phyloP scores from a whole-genome alignment of 2,888 invertebrate species.

The Pogonocherus hispidulus region DNA sequence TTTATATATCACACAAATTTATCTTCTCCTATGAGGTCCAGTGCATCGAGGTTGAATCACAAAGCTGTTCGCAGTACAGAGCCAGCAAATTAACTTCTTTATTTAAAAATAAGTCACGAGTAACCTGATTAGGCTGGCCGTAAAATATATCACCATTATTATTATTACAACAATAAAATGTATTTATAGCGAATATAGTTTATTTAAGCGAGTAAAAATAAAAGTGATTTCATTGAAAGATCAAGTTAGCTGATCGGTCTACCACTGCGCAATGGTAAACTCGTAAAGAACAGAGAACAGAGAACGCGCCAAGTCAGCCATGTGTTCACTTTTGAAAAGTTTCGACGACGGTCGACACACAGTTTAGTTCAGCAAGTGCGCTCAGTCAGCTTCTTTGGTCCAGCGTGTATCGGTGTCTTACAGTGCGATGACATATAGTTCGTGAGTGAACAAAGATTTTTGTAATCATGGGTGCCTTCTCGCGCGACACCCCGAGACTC shows the following conservation, averaged over 20 bases:
- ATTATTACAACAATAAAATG: slow-evolving; percentile 32
- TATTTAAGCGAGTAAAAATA: slow-evolving; percentile 35
- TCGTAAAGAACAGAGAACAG: slow-evolving; percentile 40
- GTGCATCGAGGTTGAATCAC: too few relatives aligned
- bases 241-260: slow-evolving; percentile 36
- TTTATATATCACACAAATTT: too few relatives aligned
- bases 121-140: slow-evolving; percentile 5
- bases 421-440: slow-evolving; percentile 48
- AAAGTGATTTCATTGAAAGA: slow-evolving; percentile 34
- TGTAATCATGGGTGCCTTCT: slow-evolving; percentile 40
- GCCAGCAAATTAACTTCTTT: slow-evolving; percentile 1
- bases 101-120: slow-evolving; percentile 9
- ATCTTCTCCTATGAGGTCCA: background rate
- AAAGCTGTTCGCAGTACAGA: background rate
- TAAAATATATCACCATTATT: slow-evolving; percentile 29
- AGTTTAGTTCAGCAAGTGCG: slow-evolving; percentile 35
- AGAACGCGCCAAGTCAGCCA: slow-evolving; percentile 44
- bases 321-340: slow-evolving; percentile 50
- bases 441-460: slow-evolving; percentile 35
- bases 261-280: slow-evolving; percentile 36
- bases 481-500: slow-evolving; percentile 35
- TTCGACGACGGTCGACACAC: slow-evolving; percentile 39
- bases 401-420: slow-evolving; percentile 34
- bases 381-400: slow-evolving; percentile 46
- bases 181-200: slow-evolving; percentile 37